phyloP scores from a whole-genome alignment of 2,888 invertebrate species.

The Amblyjoppa proteus region DNA sequence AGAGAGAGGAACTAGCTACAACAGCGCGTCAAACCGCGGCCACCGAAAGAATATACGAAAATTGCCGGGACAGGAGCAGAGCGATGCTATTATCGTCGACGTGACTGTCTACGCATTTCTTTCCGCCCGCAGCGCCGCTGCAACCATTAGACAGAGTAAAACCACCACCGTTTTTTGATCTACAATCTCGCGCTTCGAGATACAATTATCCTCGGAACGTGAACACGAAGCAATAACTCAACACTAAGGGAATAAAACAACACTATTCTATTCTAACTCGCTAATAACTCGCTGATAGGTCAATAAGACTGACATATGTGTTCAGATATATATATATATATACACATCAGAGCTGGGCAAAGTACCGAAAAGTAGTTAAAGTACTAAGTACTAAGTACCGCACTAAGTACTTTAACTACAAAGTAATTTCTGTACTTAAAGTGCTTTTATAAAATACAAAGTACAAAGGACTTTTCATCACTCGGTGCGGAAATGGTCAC shows the following conservation, averaged over 20 bases:
- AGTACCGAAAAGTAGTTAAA: no score
- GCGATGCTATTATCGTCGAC: conserved; percentile 62
- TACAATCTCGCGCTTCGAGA: not conserved
- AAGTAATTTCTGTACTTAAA: no score
- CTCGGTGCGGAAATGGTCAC: no score
- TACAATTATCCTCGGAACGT: not conserved
- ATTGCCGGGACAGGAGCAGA: conserved; percentile 36
- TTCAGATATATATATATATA: no score
- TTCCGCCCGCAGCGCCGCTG: not conserved
- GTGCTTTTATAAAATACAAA: no score
- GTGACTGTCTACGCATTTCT: conserved; percentile 12
- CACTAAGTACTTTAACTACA: no score
- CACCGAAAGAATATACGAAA: conserved; percentile 18
- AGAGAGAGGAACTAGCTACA: not conserved
- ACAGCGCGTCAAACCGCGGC: not conserved
- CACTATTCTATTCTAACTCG: no score
- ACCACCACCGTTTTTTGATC: not conserved
- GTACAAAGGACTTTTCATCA: no score
- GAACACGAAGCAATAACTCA: not conserved
- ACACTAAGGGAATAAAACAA: no score
- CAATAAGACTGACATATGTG: not conserved
- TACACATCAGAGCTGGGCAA: no score
- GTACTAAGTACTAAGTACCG: no score
- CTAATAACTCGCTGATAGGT: not conserved
- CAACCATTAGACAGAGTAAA: conserved; percentile 12